Base-by-base conservation (phyloP, 37 sponge, comb jelly and placozoan genomes). In the Diacarnus erythraeanus region DNA sequence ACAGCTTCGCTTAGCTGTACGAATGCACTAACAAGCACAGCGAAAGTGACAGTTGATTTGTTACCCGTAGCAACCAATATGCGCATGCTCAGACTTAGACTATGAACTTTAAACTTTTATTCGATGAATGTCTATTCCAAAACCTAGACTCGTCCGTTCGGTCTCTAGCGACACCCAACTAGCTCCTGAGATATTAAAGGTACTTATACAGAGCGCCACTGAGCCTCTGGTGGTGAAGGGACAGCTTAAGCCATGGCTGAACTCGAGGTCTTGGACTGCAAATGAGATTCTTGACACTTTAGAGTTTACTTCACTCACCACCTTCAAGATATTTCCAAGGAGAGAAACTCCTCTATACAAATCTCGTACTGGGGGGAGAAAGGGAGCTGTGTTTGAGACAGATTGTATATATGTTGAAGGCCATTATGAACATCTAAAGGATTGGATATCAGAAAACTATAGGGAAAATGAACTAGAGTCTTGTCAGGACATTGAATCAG, bases 311-410 rank as follows among this genome's bases (percentile, higher is more conserved):
- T 17, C 42, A 5, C 12, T 18, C 35, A 89, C 90, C 2, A 75
- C 57, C 5, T 93, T 93, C 77, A 93, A 93, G 71, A 38, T 93
- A 2, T 86, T 77, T 39, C 83, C 89, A 38, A 88, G 72, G 58
- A 43, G 65, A 21, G 84, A 74, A 41, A 75, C 59, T 23, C 6
- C 42, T 0, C 36, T 26, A 22, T 78, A 61, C 18, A 37, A 60
- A n/a, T 23, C 56, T 31, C 5, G 21, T 3, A 59, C 78, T 36
- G 33, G 33, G 20, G 21, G 33, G 0, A 40, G 69, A 0, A 54
- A 71, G 25, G 65, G 67, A 29, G 41, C 63, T 23, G 79, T 89
- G 2, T 95, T 79, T 59, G 96, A 95, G 59, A 95, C 84, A 12
- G 80, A 90, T 36, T 95, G 96, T 73, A 27, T 36, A 1, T 67